Evolutionary conservation across 2,888 invertebrate species (phyloP), one percentile per base, ranked within the genome.

Genomic region (Acleris laterana): DNA sequence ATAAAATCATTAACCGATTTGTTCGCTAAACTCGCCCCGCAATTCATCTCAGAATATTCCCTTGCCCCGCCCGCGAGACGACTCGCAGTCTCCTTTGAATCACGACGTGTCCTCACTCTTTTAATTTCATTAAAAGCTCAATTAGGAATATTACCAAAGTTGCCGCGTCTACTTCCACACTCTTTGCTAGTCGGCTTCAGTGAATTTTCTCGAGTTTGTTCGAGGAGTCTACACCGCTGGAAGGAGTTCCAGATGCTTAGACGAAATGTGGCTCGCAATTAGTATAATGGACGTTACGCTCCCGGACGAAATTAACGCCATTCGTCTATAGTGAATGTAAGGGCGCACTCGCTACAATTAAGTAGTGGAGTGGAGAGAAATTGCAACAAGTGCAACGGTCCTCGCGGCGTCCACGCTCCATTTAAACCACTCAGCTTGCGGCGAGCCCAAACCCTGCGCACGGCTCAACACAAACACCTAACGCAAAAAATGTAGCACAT

Each of bases 111-210:
- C 89, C 87, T 85, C 81, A 84, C 84, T 88, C 83, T 86, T 90
- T 88, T 87, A 91, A 92, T 93, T 93, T 90, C 88, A 88, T 91
- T 91, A 90, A 91, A 88, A 90, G 89, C 89, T 89, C 89, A 91
- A 91, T 93, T 90, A 91, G 87, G 87, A 87, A 89, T 90, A 91
- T 91, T 89, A 89, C 84, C 82, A 76, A 87, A 88, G 84, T 85
- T 82, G 87, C 85, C 82, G 86, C 85, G 83, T 85, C 85, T 83
- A 84, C 82, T 85, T 88, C 81, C 80, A 81, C 85, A 87, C 86
- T 85, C 90, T 87, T 88, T 88, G 83, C 83, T 83, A 85, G 85
- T 84, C 80, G 84, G 82, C 82, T 86, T 82, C 84, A 78, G 81
- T 74, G 78, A 85, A 87, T 86, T 89, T 88, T 87, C 87, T 81